Evolutionary conservation across 2,888 invertebrate genomes (phyloP).

Genomic region (Anorthoa munda): DNA sequence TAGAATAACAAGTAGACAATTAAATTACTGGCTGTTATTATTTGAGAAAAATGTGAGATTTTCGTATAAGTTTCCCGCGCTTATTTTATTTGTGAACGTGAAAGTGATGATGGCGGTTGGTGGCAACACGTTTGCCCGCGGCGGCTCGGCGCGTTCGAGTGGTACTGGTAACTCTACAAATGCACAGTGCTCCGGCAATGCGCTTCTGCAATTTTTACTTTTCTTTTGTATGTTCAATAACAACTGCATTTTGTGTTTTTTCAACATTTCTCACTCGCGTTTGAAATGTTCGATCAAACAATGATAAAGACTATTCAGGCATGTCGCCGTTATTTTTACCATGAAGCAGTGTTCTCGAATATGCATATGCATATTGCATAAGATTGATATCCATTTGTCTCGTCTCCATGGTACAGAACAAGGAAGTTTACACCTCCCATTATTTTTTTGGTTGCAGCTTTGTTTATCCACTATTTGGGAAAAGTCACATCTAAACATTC

Average conservation of each 20-base stretch:
- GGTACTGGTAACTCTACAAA: constrained; percentile 63
- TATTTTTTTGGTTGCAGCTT: background rate
- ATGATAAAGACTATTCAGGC: constrained; percentile 65
- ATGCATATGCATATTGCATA: constrained; percentile 72
- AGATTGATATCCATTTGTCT: constrained; percentile 69
- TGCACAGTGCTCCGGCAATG: constrained; percentile 44
- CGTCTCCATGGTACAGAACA: constrained; percentile 51
- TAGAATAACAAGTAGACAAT: constrained; percentile 67
- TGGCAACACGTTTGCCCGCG: constrained; percentile 83
- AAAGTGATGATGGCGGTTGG: constrained; percentile 78
- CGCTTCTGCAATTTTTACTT: constrained; percentile 66
- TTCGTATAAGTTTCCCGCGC: constrained; percentile 79
- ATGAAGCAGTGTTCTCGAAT: constrained; percentile 61
- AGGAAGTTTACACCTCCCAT: constrained; percentile 41
- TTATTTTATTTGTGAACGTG: constrained; percentile 80
- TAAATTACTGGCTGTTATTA: constrained; percentile 63
- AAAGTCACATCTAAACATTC: background rate
- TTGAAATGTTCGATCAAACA: constrained; percentile 59
- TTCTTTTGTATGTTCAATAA: constrained; percentile 66
- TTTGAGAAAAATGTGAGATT: constrained; percentile 75
- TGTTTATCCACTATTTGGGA: background rate
- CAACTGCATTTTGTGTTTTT: constrained; percentile 59
- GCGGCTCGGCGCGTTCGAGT: constrained; percentile 79
- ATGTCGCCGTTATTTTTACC: constrained; percentile 62
- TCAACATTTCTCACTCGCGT: constrained; percentile 55